Base-by-base conservation (phyloP, 1,140 invertebrate genomes). In the Ditylenchus dipsaci region DNA sequence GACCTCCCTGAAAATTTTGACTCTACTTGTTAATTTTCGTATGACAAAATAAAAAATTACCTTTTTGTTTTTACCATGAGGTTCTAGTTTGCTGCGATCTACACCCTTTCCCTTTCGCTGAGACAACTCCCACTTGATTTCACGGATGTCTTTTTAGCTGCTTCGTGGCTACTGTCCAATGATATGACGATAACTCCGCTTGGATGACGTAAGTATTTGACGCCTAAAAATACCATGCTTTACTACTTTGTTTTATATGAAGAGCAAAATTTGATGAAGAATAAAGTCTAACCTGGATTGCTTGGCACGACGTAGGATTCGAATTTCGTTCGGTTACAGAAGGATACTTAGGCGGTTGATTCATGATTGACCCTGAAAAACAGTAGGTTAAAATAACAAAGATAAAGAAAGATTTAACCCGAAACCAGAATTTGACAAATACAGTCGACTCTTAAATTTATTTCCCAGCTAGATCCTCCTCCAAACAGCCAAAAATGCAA, bases 201-300 rank as follows among this genome's bases (percentile, higher is more conserved):
- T 1, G 75, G 66, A 58, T 75, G 74, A 42, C 66, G 61, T n/a
- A 77, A 64, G 38, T 76, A 75, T 19, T 61, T 60, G 62, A 75
- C 60, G 1, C 74, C 49, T 53, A 17, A 53, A 63, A 26, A 57
- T 57, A 65, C n/a, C n/a, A n/a, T 68, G 29, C 7, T 29, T 42
- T 17, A 13, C 62, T 5, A 67, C 8, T 17, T 17, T 7, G 23
- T 8, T 21, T 53, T 17, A 53, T 17, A 5, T 3, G 15, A 53
- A 15, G n/a, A 53, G 15, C 3, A 26, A 53, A 53, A 53, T 17
- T 53, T 3, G 23, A 3, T 53, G 3, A 53, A 17, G 23, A 53
- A 53, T 53, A 53, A 53, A 53, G 8, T 3, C 15, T 19, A 7
- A 53, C 49, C 68, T 27, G 63, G 63, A 57, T 70, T 64, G 23